These are phyloP conservation scores for Nansenia antarctica DNA, from an alignment of 2,113 vertebrate genomes.

Conservation along the genomic window DNA sequence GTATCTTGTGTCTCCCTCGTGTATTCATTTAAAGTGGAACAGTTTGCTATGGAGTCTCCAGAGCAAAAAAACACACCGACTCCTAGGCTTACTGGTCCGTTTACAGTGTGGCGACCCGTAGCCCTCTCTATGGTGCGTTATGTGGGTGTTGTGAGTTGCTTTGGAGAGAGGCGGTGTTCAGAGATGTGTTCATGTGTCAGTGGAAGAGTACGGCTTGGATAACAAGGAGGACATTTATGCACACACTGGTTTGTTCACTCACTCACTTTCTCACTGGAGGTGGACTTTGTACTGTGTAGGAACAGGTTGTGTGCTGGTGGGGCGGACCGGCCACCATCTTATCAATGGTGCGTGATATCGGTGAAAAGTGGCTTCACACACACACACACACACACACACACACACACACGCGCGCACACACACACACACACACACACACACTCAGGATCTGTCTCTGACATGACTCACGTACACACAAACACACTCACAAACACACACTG, in stretches of 20 bases:
- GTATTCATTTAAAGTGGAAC: neutral
- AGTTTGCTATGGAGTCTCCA: neutral
- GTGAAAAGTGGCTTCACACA: slow-evolving; percentile 26
- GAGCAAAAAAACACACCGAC: neutral
- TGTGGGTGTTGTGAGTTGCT: slow-evolving; percentile 38
- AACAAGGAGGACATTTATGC: slow-evolving; percentile 70
- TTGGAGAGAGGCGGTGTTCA: slow-evolving; percentile 39
- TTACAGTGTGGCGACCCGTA: neutral
- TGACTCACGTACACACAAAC: neutral
- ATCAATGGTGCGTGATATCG: slow-evolving; percentile 51
- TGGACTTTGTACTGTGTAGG: slow-evolving; percentile 65
- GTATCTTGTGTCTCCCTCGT: neutral
- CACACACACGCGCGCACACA: neutral
- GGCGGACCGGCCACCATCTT: slow-evolving; percentile 48
- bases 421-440: neutral
- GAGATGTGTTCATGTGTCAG: slow-evolving; percentile 57
- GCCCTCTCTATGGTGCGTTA: neutral
- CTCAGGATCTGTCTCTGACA: no score
- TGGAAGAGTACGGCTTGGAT: slow-evolving; percentile 38
- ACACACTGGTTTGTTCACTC: slow-evolving; percentile 43
- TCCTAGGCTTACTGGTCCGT: neutral
- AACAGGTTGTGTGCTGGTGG: slow-evolving; percentile 44
- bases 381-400: neutral
- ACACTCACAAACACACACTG: neutral
- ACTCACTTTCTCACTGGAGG: slow-evolving; percentile 39